Percentiles rank a stretch among this genome's conserved stretches.
phyloP scores from a whole-genome alignment of 1,140 invertebrate genomes.

The Caenorhabditis latens region DNA sequence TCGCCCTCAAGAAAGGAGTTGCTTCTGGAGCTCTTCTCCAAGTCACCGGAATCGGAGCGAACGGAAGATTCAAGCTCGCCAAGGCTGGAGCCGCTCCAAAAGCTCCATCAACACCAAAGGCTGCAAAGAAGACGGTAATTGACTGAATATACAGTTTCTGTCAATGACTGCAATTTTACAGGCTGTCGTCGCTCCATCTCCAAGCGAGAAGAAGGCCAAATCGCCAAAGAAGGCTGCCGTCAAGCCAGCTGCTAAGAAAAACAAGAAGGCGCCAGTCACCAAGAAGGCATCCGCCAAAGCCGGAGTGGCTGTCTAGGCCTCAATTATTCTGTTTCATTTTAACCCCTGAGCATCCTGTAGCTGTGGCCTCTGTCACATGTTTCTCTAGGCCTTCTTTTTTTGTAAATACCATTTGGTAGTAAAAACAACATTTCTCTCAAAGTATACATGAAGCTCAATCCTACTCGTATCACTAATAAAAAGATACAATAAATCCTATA shows the following conservation, averaged over 20 bases:
- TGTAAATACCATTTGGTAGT: conserved; percentile 21
- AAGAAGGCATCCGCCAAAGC: conserved; percentile 64
- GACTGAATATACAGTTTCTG: conserved; percentile 55
- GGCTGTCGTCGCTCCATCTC: conserved; percentile 64
- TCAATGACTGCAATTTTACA: conserved; percentile 64
- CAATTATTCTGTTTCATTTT: background rate
- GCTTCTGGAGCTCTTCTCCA: conserved; percentile 75
- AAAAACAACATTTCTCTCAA: background rate
- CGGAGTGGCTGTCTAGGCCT: background rate
- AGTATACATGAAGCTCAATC: no score
- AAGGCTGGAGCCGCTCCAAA: conserved; percentile 14
- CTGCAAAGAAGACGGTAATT: background rate
- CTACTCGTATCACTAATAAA: conserved; percentile 4
- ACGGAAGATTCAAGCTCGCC: conserved; percentile 77
- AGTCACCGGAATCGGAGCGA: conserved; percentile 77
- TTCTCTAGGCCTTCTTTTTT: background rate
- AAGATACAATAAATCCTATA: background rate
- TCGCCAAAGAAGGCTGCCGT: conserved; percentile 60
- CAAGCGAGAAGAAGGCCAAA: conserved; percentile 63
- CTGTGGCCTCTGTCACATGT: background rate
- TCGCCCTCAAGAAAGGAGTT: conserved; percentile 75
- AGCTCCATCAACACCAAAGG: background rate
- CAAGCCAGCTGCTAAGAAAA: conserved; percentile 60
- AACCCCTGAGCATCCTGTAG: background rate
- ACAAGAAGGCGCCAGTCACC: conserved; percentile 57